Base-by-base conservation (phyloP, 2,113 vertebrate species). In the Fregetta grallaria region DNA sequence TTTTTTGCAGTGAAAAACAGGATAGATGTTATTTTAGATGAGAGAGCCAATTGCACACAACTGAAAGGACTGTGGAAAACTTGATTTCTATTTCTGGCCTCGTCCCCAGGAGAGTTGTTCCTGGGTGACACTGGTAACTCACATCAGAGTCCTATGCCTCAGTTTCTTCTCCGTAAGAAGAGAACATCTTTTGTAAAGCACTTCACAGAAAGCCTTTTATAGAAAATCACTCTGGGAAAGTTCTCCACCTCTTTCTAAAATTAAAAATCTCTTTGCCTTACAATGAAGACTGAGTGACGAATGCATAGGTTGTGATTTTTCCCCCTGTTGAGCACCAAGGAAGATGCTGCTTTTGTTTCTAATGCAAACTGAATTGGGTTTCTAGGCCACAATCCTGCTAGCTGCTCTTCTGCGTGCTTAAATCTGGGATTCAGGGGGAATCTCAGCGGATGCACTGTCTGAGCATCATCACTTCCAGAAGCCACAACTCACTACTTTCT, bases 81-180 rank as follows among this genome's bases (percentile, higher is more conserved):
- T 63, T 67, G 36, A 74, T 85, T 94, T 91, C 93, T 96, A 82
- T 90, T 97, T 90, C 90, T 93, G 84, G 49, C 22, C 44, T 93
- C 0, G 1, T 66, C 40, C 63, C 42, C 58, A 77, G 59, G 19
- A 88, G 34, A 95, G 42, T 2, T 91, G 55, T 15, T 77, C 75
- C 83, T 74, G 45, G 45, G n/a, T 92, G 59, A 77, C 38, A 58
- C 55, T 76, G 50, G n/a, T 53, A 96, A 38, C 36, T 58, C 50
- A 92, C 55, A 86, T 58, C 67, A 70, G 58, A 88, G 59, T 13
- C 6, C 25, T 15, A 36, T 45, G 68, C 36, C 62, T 92, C 63
- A 26, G 38, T 42, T 94, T 58, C 67, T n/a, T 20, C 73, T 92
- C 59, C 1, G 0, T 62, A 88, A 76, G 25, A 70, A 70, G 25